A percentile compares a stretch with the other conserved stretches of the same genome.
Conservation (phyloP, 2,113 vertebrate genomes). For the Emydocephalus ijimae region DNA sequence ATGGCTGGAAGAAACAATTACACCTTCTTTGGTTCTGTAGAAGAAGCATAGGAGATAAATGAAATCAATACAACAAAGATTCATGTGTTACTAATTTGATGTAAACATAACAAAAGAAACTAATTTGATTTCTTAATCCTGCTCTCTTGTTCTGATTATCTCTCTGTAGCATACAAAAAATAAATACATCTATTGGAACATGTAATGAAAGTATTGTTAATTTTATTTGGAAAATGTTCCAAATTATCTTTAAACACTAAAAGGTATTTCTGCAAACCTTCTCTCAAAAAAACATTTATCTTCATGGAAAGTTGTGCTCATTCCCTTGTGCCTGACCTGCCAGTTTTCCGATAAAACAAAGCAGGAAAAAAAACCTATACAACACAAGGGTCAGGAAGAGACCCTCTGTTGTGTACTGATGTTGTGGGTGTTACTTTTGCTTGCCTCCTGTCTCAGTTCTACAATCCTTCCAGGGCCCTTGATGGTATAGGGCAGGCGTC, state of each 20-base stretch:
- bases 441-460: background rate
- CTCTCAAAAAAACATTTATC: background rate
- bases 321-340: background rate
- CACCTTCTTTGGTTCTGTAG: background rate
- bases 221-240: background rate
- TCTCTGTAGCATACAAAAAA: background rate
- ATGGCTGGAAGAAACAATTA: background rate
- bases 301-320: background rate
- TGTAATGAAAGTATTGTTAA: background rate
- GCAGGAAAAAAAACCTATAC: background rate
- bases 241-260: background rate
- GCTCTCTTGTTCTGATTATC: background rate
- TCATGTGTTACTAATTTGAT: background rate
- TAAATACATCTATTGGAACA: background rate
- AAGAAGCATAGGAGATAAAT: background rate
- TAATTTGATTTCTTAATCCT: background rate
- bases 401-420: background rate
- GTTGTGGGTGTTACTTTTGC: background rate
- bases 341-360: background rate
- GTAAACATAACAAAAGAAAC: background rate
- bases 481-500: background rate
- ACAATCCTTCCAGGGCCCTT: background rate
- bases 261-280: background rate
- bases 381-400: background rate
- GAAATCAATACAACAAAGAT: background rate